A percentile compares a stretch with the other conserved stretches of the same genome.
These are phyloP conservation scores for Drosophila rellima DNA, from an alignment of 2,888 invertebrate genomes.

Conservation along the genomic window DNA sequence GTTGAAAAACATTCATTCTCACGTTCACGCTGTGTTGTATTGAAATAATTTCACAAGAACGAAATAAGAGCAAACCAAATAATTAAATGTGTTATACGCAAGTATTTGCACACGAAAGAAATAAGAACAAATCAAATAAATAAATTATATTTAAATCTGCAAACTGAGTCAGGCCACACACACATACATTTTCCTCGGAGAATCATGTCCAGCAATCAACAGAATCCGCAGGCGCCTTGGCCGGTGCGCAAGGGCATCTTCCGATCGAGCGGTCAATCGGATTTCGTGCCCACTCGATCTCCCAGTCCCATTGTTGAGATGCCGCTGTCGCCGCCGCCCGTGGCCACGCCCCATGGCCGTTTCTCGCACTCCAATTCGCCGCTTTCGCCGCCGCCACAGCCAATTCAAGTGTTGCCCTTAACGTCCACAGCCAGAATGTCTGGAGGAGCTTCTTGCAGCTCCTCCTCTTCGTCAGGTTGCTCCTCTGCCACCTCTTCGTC, in stretches of 20 bases:
- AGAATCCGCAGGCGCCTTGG: constrained; percentile 89
- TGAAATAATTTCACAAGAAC: constrained; percentile 20
- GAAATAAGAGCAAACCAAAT: constrained; percentile 14
- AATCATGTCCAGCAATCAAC: constrained; percentile 83
- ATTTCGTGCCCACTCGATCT: constrained; percentile 84
- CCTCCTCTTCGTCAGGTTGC: constrained; percentile 46
- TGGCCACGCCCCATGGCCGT: constrained; percentile 63
- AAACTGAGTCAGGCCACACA: neutral
- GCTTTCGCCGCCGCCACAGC: constrained; percentile 82
- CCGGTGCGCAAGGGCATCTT: constrained; percentile 89
- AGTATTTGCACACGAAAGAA: neutral
- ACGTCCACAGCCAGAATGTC: constrained; percentile 68
- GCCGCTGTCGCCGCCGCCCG: constrained; percentile 84
- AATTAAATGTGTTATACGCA: neutral
- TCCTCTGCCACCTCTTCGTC: constrained; percentile 66
- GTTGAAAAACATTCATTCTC: constrained; percentile 22
- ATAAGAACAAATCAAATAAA: neutral
- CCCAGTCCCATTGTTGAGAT: constrained; percentile 86
- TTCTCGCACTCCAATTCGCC: constrained; percentile 65
- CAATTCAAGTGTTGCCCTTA: constrained; percentile 79
- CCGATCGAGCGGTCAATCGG: constrained; percentile 86
- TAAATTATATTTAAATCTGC: neutral
- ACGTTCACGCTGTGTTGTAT: constrained; percentile 36
- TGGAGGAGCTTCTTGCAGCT: constrained; percentile 42
- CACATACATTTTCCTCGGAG: neutral